Evolutionary conservation across 2,797 vertebrate genomes (phyloP), one percentile per base, ranked within the genome.

Genomic region (Coilia nasus): DNA sequence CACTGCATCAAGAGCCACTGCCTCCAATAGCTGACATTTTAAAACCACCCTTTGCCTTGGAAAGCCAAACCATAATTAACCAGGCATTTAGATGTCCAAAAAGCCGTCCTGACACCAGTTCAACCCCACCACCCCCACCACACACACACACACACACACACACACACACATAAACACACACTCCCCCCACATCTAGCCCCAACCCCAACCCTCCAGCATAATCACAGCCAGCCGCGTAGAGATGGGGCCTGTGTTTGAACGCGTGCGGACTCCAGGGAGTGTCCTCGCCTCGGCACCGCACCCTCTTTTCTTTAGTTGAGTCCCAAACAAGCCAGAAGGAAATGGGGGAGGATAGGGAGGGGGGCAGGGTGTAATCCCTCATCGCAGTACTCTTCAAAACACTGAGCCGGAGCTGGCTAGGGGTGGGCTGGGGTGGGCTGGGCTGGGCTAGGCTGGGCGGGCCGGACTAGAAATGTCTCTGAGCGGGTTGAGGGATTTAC

Each of bases 281-380:
- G 85, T 88, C 84, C 54, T 82, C 86, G 50, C 50, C 50, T 54
- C 84, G 64, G 82, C 35, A 83, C 85, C 89, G 86, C 89, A 83
- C 89, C 86, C 84, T 78, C 10, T 62, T 35, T 47, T 56, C 46
- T 84, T 41, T 57, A 71, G 81, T 82, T 62, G 50, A 82, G 84
- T 85, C 60, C 62, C 59, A 81, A 75, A 87, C 81, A 81, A 81
- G 85, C 84, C 85, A 85, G 81, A 35, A 89, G 67, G 67, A 87
- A 82, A 71, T 15, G 44, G n/a, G 78, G 84, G 81, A 6, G 67
- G 15, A 28, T 35, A 75, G 67, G 57, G 59, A 41, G 62, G 64
- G 71, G 10, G 17, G 71, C 31, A 14, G 28, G 31, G 31, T 44
- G 71, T 78, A 78, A 78, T 78, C 31, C 35, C 71, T 78, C 71